These are phyloP conservation scores for Mycalesis mineus DNA, from an alignment of 2,888 invertebrate genomes.

Conservation along the genomic window DNA sequence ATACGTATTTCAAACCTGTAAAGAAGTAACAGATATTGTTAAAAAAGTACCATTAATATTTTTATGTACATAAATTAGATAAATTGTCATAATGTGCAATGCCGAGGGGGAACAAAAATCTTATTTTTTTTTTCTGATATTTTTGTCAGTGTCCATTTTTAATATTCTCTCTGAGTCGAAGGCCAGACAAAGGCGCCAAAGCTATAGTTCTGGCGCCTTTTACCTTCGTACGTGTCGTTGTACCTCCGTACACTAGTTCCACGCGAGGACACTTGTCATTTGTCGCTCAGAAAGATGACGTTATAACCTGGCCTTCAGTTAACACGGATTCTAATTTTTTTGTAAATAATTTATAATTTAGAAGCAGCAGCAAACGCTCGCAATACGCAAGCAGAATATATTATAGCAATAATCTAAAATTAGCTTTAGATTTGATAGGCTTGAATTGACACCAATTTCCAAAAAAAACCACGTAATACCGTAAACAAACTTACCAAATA, in stretches of 20 bases:
- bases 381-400: neutral
- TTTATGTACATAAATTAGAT: conserved; percentile 30
- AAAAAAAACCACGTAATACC: neutral
- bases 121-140: conserved; percentile 10
- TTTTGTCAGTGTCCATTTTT: neutral
- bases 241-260: too few species aligned
- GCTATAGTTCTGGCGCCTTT: too few species aligned
- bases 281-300: too few species aligned
- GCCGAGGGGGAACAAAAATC: conserved; percentile 28
- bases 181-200: too few species aligned
- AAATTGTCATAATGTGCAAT: conserved; percentile 33
- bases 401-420: neutral
- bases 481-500: too few species aligned
- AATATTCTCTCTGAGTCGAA: neutral
- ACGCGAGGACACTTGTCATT: too few species aligned
- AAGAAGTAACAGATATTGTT: conserved; percentile 25
- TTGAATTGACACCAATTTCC: neutral
- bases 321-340: neutral
- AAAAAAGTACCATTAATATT: conserved; percentile 26
- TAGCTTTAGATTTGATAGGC: neutral
- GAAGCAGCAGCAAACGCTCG: neutral
- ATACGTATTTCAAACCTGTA: conserved; percentile 30
- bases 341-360: neutral
- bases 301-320: neutral
- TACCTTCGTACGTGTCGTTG: too few species aligned